These are phyloP conservation scores for Zosterops japonicus DNA, from an alignment of 2,113 vertebrate genomes.

Conservation along the genomic window DNA sequence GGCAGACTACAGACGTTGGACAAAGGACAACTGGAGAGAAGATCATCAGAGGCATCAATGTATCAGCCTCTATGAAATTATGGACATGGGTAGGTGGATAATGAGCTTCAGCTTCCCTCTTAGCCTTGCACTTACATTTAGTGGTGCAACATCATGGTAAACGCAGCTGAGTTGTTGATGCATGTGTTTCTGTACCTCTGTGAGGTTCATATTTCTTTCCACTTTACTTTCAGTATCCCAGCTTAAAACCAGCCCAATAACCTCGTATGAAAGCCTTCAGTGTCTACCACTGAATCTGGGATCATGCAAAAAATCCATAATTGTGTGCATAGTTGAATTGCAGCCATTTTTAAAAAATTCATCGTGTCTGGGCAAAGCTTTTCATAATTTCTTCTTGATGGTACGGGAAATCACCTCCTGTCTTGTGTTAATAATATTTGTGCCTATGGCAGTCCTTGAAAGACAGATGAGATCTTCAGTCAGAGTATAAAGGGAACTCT, in stretches of 20 bases:
- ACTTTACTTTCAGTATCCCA: neutral
- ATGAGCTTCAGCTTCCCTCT: neutral
- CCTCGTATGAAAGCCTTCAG: neutral
- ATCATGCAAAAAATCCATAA: neutral
- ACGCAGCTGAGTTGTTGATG: neutral
- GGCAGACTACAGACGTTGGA: fast-evolving
- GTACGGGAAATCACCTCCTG: neutral
- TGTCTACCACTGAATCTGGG: neutral
- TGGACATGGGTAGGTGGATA: neutral
- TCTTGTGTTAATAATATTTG: neutral
- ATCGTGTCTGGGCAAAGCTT: neutral
- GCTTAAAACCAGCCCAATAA: neutral
- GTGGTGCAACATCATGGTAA: neutral
- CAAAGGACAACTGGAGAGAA: neutral
- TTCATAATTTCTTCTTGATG: neutral
- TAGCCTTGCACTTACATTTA: neutral
- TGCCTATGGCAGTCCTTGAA: neutral
- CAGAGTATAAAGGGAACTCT: neutral
- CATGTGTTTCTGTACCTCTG: neutral
- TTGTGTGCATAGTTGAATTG: neutral
- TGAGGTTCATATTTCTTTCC: neutral
- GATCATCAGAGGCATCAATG: neutral
- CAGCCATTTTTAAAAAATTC: neutral
- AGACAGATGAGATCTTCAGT: neutral
- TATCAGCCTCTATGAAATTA: neutral